A percentile compares a stretch with the other conserved stretches of the same genome.
Evolutionary conservation across 2,888 invertebrate genomes (phyloP).

Genomic region (Brachyptera risi): DNA sequence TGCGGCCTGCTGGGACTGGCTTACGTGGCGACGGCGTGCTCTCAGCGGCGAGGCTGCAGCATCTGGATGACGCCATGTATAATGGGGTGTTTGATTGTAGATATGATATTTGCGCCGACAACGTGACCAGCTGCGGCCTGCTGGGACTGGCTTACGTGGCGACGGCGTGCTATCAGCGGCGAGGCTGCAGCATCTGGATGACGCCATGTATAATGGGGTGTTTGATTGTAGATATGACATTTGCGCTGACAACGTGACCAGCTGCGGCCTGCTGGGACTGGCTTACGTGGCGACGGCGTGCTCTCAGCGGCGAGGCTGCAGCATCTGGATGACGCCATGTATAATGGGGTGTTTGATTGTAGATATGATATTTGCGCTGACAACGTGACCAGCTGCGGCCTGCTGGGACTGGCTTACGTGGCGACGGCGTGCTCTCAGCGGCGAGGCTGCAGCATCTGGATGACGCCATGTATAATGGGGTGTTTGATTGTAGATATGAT

Average conservation of each 20-base stretch:
- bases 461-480: not conserved
- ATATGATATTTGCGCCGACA: constrained; percentile 52
- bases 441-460: not conserved
- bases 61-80: constrained; percentile 61
- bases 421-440: constrained; percentile 45
- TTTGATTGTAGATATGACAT: constrained; percentile 49
- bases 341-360: constrained; percentile 6
- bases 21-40: constrained; percentile 63
- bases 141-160: constrained; percentile 65
- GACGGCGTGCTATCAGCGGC: constrained; percentile 57
- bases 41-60: constrained; percentile 56
- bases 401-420: constrained; percentile 63
- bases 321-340: constrained; percentile 46
- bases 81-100: constrained; percentile 44
- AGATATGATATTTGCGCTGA: constrained; percentile 53
- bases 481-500: constrained; percentile 47
- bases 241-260: constrained; percentile 48
- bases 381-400: constrained; percentile 50
- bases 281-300: constrained; percentile 65
- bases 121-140: constrained; percentile 52
- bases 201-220: constrained; percentile 37
- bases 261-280: constrained; percentile 58
- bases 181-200: constrained; percentile 62
- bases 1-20: constrained; percentile 61
- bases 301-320: constrained; percentile 57